Conservation (phyloP, 2,113 vertebrate genomes). For the Lepidothrix coronata region DNA sequence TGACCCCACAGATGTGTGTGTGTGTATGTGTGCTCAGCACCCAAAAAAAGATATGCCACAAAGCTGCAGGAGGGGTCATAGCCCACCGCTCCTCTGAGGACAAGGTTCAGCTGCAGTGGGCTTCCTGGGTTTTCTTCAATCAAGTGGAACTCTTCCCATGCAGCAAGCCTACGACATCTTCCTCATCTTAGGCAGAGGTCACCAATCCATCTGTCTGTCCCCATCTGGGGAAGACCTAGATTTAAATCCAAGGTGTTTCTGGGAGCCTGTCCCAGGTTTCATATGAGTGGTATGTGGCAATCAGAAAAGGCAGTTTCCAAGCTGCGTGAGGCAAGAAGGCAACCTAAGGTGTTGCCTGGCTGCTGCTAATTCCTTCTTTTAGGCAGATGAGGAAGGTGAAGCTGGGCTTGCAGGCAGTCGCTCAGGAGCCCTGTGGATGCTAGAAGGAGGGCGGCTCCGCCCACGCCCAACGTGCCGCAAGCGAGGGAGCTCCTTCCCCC, state of each 20-base stretch:
- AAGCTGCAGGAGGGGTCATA: neutral
- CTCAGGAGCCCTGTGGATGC: rapidly evolving
- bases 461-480: rapidly evolving
- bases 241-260: neutral
- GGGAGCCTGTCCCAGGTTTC: neutral
- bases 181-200: neutral
- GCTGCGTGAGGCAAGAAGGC: neutral
- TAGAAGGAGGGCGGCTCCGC: neutral
- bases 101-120: neutral
- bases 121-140: neutral
- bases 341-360: neutral
- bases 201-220: neutral
- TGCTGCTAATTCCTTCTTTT: neutral
- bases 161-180: neutral
- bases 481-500: neutral
- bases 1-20: neutral
- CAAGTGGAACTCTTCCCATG: neutral
- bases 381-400: rapidly evolving
- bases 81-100: neutral
- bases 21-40: neutral
- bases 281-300: rapidly evolving
- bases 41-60: neutral
- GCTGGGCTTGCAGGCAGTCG: neutral
- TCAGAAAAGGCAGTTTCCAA: neutral
- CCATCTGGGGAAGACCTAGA: neutral